These are phyloP conservation scores for Brachionus sp. DNA, from an alignment of 1,140 invertebrate genomes.

Conservation along the genomic window DNA sequence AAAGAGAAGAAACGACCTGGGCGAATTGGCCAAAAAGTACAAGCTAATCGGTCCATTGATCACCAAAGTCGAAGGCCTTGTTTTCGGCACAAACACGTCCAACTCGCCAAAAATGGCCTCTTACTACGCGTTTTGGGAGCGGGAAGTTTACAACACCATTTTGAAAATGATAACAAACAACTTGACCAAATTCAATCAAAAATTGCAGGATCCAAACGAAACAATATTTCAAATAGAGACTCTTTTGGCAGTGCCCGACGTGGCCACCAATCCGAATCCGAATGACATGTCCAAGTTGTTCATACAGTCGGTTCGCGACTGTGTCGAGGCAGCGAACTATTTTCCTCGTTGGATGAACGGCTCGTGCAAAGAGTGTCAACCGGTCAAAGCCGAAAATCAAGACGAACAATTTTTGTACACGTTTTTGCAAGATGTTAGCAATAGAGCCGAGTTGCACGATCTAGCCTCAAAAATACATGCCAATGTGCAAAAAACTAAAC, in stretches of 20 bases:
- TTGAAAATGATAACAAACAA: constrained; percentile 67
- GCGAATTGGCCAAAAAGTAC: constrained; percentile 68
- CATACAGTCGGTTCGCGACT: constrained; percentile 59
- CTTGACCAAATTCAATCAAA: constrained; percentile 68
- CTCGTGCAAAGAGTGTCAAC: constrained; percentile 71
- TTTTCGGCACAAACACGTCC: constrained; percentile 59
- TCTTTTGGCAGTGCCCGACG: constrained; percentile 69
- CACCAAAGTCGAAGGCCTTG: constrained; percentile 72
- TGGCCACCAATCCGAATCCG: constrained; percentile 69
- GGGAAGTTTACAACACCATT: constrained; percentile 57
- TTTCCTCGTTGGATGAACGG: constrained; percentile 79
- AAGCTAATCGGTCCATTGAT: constrained; percentile 71
- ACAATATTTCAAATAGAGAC: constrained; percentile 75
- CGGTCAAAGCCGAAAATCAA: constrained; percentile 60
- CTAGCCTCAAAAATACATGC: constrained; percentile 67
- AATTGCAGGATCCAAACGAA: constrained; percentile 62
- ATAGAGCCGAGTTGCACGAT: constrained; percentile 67
- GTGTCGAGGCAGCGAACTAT: constrained; percentile 64
- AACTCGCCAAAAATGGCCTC: constrained; percentile 56
- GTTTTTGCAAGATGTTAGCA: constrained; percentile 74
- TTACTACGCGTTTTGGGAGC: constrained; percentile 62
- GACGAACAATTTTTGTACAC: constrained; percentile 65
- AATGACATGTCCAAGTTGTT: constrained; percentile 72
- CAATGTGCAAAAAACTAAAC: constrained; percentile 65
- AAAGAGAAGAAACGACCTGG: constrained; percentile 67